Percentiles rank a stretch among this genome's conserved stretches.
phyloP scores from a whole-genome alignment of 2,888 invertebrate genomes.

The Caenorhabditis sp. region DNA sequence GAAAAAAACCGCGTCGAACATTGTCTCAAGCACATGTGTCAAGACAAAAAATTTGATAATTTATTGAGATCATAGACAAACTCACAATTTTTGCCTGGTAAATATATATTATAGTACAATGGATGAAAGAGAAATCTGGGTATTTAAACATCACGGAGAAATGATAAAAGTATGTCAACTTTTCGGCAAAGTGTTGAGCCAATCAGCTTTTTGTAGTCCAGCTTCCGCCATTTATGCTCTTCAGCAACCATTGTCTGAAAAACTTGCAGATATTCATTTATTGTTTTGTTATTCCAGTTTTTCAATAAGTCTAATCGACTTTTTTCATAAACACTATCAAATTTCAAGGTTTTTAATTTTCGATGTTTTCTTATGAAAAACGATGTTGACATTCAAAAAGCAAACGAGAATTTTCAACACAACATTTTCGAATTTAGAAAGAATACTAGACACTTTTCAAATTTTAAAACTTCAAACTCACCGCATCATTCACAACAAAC shows the following conservation, averaged over 20 bases:
- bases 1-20: not conserved
- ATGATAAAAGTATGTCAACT: conserved; percentile 53
- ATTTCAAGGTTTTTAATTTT: not conserved
- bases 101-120: not conserved
- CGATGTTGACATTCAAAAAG: no score
- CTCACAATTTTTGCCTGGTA: not conserved
- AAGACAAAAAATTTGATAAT: not conserved
- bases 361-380: no score
- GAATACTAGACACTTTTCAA: no score
- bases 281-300: not conserved
- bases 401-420: no score
- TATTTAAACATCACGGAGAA: conserved; percentile 14
- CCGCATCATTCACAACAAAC: conserved; percentile 26
- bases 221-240: conserved; percentile 28
- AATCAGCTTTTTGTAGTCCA: conserved; percentile 55
- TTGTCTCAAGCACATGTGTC: not conserved
- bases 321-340: not conserved
- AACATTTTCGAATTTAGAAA: no score
- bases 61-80: conserved; percentile 4
- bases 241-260: conserved; percentile 10
- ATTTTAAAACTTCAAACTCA: not conserved
- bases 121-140: not conserved
- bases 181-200: conserved; percentile 62
- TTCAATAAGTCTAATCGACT: not conserved
- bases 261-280: no score